A percentile compares a stretch with the other conserved stretches of the same genome.
phyloP scores from a whole-genome alignment of 2,797 vertebrate genomes.

The Oreortyx pictus region DNA sequence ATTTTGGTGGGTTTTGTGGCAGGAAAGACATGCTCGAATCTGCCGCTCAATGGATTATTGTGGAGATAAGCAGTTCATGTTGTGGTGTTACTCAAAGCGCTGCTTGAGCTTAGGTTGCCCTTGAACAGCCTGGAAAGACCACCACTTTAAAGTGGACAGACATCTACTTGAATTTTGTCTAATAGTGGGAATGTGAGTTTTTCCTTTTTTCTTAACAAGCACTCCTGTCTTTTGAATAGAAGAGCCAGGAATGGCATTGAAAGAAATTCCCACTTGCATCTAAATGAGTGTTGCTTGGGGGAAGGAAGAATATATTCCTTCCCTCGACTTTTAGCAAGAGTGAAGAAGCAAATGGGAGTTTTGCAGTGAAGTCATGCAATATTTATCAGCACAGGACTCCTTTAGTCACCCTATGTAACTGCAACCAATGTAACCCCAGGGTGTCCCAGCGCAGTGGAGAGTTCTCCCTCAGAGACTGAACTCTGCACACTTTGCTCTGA shows the following conservation, averaged over 20 bases:
- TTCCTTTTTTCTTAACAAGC: slow-evolving; percentile 35
- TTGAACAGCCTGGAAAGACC: background rate
- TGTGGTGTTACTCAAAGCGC: background rate
- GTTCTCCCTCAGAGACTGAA: background rate
- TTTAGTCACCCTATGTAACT: background rate
- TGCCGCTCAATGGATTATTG: background rate
- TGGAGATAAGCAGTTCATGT: fast-evolving
- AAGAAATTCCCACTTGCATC: slow-evolving; percentile 60
- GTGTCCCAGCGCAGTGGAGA: background rate
- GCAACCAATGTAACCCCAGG: background rate
- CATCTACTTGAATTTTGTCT: background rate
- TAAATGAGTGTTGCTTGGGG: slow-evolving; percentile 23
- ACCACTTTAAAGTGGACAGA: background rate
- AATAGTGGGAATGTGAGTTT: background rate
- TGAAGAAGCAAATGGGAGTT: slow-evolving; percentile 24
- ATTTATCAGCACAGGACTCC: slow-evolving; percentile 10
- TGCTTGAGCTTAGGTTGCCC: background rate
- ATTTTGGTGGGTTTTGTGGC: background rate
- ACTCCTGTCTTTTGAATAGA: background rate
- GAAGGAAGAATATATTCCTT: slow-evolving; percentile 36
- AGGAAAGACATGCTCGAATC: background rate
- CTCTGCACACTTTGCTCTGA: background rate
- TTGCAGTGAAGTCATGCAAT: background rate
- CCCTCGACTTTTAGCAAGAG: background rate
- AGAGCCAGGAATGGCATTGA: slow-evolving; percentile 32